Percentiles rank a stretch among this genome's conserved stretches.
Evolutionary conservation across 2,888 invertebrate species (phyloP).

Genomic region (Malachius bipustulatus): DNA sequence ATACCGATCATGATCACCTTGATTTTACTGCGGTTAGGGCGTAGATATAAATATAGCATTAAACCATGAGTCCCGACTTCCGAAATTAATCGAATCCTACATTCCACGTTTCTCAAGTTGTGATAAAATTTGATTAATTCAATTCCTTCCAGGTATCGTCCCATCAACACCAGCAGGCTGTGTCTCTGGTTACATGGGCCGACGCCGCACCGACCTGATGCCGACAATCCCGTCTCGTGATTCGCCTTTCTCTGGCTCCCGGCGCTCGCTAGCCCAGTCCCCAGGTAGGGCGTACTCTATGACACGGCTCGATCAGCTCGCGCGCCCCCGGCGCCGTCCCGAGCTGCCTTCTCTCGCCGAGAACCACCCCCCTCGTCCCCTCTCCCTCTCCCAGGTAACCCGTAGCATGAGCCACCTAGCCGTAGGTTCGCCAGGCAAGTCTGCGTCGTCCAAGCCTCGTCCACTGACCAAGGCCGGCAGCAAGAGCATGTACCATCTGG

Average conservation of each 20-base stretch:
- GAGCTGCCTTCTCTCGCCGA: slow-evolving; percentile 34
- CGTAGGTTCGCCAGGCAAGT: slow-evolving; percentile 39
- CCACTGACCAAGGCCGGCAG: slow-evolving; percentile 35
- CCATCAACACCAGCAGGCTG: slow-evolving; percentile 52
- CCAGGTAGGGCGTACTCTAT: slow-evolving; percentile 88
- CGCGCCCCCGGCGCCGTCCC: slow-evolving; percentile 52
- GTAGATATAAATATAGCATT: too few relatives aligned
- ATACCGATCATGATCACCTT: too few relatives aligned
- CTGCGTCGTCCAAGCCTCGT: slow-evolving; percentile 34
- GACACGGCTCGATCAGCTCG: slow-evolving; percentile 81
- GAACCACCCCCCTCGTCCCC: slow-evolving; percentile 30
- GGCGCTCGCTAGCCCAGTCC: slow-evolving; percentile 37
- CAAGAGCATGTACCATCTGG: slow-evolving; percentile 36
- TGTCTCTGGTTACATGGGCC: slow-evolving; percentile 59
- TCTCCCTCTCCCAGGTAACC: slow-evolving; percentile 41
- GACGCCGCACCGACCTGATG: slow-evolving; percentile 81
- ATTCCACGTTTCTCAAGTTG: too few relatives aligned
- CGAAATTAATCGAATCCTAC: too few relatives aligned
- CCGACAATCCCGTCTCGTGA: slow-evolving; percentile 75
- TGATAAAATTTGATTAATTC: too few relatives aligned
- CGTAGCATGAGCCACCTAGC: slow-evolving; percentile 63
- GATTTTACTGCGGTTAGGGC: too few relatives aligned
- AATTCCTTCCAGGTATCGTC: slow-evolving; percentile 26
- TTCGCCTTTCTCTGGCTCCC: slow-evolving; percentile 41
- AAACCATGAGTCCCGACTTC: too few relatives aligned